These are phyloP conservation scores for Arothron firmamentum DNA, from an alignment of 2,113 vertebrate species.

Conservation along the genomic window DNA sequence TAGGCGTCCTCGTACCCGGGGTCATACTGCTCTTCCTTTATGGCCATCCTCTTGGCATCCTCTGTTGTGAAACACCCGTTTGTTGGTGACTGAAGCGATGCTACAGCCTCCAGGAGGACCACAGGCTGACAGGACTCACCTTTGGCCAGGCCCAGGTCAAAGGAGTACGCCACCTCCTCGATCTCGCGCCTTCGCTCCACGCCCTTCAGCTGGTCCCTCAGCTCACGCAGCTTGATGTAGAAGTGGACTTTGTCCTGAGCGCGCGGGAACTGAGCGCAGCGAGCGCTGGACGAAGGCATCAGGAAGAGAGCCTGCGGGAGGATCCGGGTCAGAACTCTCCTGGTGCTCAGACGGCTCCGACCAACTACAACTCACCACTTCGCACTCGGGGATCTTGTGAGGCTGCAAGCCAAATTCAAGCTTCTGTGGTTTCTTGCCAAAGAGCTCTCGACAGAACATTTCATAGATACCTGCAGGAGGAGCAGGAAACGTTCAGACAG, in stretches of 20 bases:
- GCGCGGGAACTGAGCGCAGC: constrained; percentile 96
- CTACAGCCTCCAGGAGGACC: not conserved
- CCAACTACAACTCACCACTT: constrained; percentile 81
- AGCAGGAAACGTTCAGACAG: not conserved
- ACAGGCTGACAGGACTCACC: constrained; percentile 66
- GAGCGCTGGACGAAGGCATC: constrained; percentile 96
- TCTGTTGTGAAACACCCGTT: constrained; percentile 58
- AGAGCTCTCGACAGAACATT: constrained; percentile 97
- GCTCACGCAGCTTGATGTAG: constrained; percentile 94
- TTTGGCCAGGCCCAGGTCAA: constrained; percentile 89
- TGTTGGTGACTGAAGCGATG: too few relatives aligned
- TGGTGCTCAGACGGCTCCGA: not conserved
- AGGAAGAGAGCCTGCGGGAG: constrained; percentile 85
- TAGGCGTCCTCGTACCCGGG: constrained; percentile 93
- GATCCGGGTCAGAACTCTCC: not conserved
- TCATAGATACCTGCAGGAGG: constrained; percentile 87
- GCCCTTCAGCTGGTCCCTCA: constrained; percentile 91
- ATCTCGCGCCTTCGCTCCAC: constrained; percentile 73
- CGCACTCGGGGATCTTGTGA: constrained; percentile 87
- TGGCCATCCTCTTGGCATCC: constrained; percentile 94
- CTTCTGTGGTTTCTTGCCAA: constrained; percentile 89
- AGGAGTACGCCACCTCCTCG: constrained; percentile 85
- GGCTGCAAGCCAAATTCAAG: constrained; percentile 76
- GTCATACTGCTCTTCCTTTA: constrained; percentile 96
- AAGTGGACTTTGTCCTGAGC: constrained; percentile 99